phyloP scores from a whole-genome alignment of 1,140 invertebrate genomes.

The Nasonia vitripennis region DNA sequence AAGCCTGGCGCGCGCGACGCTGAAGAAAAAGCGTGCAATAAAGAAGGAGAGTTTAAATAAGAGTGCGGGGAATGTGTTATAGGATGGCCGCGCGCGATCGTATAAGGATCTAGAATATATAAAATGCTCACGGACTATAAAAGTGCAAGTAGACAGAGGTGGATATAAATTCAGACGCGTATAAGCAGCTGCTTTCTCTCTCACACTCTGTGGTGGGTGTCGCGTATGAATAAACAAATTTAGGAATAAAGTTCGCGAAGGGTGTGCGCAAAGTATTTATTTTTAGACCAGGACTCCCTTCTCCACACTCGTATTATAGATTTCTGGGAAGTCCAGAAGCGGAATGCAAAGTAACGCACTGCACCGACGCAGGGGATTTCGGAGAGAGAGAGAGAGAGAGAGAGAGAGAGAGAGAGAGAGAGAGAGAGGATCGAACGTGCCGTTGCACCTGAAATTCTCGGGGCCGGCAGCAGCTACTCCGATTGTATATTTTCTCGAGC shows the following conservation, averaged over 20 bases:
- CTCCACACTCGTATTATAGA: background rate
- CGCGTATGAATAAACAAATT: background rate
- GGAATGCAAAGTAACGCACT: slow-evolving; percentile 43
- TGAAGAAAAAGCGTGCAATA: slow-evolving; percentile 11
- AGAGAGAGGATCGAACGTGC: background rate
- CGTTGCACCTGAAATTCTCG: slow-evolving; percentile 26
- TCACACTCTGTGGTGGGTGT: background rate
- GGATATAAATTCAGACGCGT: background rate
- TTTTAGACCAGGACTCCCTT: slow-evolving; percentile 15
- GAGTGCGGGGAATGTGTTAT: background rate
- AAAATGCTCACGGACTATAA: background rate
- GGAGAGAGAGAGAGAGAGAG: background rate
- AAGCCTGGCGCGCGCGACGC: background rate
- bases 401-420: too few species aligned
- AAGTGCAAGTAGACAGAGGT: background rate
- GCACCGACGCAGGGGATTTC: background rate
- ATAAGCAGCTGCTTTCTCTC: background rate
- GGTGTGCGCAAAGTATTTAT: slow-evolving; percentile 26
- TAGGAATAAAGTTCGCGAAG: background rate
- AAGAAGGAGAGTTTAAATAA: slow-evolving; percentile 14
- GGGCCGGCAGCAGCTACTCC: background rate
- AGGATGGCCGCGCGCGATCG: background rate
- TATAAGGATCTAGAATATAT: slow-evolving; percentile 1
- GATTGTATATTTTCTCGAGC: slow-evolving; percentile 15
- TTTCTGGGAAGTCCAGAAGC: slow-evolving; percentile 24